Base-by-base conservation (phyloP, 1,140 invertebrate species). In the Agraylea sexmaculata region DNA sequence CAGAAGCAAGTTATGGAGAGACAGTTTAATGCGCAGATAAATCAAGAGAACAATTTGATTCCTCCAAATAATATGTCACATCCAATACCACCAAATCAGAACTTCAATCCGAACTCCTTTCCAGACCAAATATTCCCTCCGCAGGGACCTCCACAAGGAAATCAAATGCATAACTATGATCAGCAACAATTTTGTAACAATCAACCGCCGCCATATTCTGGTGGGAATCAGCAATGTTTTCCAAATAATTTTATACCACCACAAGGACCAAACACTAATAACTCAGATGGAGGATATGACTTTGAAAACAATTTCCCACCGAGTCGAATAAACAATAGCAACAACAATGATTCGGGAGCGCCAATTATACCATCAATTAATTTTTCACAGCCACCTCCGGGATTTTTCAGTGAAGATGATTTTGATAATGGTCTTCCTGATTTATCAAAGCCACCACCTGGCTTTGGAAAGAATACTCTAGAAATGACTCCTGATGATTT, bases 371-470 rank as follows among this genome's bases (percentile, higher is more conserved):
- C 61, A 42, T 61, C 63, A 40, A 50, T 68, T 2, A 65, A 68
- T 46, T 71, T 74, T 47, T 66, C 69, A 1, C 66, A 69, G 53
- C 73, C 73, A 5, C 73, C 73, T 0, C 73, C 73, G 6, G 71
- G 71, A 15, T 74, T 71, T 51, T 55, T 64, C 16, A 55, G 59
- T 32, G 53, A 56, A 12, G 43, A 51, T 11, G 37, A 53, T 13
- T 68, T 68, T 57, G 62, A 66, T 43, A 68, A 68, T 47, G 65
- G 65, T 47, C 56, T 88, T 54, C 83, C 83, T 20, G 85, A 89
- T 64, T 75, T 89, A 50, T 84, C 80, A 22, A 84, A 83, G 53
- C 87, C 86, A 4, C 87, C 87, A 1, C 85, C 84, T 15, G 83
- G 84, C 15, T 86, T 87, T 58, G 69, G 73, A 2, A 61, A 64